phyloP scores from a whole-genome alignment of 2,113 vertebrate species.

The Vidua chalybeata region DNA sequence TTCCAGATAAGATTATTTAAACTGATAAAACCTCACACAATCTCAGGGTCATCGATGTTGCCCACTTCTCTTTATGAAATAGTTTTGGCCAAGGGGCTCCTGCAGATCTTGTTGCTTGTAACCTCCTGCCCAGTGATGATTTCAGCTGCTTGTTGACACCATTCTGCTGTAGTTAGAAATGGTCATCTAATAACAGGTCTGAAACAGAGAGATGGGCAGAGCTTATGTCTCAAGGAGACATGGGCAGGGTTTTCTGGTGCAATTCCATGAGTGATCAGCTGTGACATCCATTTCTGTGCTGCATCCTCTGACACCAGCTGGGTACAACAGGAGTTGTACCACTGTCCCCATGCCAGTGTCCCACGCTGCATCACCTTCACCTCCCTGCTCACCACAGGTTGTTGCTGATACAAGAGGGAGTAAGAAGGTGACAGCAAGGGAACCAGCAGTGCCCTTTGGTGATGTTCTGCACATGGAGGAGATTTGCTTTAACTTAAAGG shows the following conservation, averaged over 20 bases:
- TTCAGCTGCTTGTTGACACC: neutral
- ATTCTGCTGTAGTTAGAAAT: neutral
- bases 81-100: constrained; percentile 7
- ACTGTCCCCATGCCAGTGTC: neutral
- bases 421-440: neutral
- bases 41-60: neutral
- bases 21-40: neutral
- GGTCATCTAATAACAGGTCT: neutral
- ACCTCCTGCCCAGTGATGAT: constrained; percentile 15
- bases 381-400: neutral
- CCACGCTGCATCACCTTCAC: neutral
- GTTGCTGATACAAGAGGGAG: neutral
- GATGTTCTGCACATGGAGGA: neutral
- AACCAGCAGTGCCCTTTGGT: neutral
- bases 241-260: neutral
- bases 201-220: neutral
- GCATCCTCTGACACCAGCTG: neutral
- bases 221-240: neutral
- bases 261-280: neutral
- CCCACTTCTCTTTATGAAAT: neutral
- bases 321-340: neutral
- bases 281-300: neutral
- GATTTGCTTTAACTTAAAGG: neutral
- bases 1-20: constrained; percentile 37
- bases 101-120: neutral